Evolutionary conservation across 1,140 invertebrate species (phyloP).

Genomic region (Drosophila truncata): DNA sequence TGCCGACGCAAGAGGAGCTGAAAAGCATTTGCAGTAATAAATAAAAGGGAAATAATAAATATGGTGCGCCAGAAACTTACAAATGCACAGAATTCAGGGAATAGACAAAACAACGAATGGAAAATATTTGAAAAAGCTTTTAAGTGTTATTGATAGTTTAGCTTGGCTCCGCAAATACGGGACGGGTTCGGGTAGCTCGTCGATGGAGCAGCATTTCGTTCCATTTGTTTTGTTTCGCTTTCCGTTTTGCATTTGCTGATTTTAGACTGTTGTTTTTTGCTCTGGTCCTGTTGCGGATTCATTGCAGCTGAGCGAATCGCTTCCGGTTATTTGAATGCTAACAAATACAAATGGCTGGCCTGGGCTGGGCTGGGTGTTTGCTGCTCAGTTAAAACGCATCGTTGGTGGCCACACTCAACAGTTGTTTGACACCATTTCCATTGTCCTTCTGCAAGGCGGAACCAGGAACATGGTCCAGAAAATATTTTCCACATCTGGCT

Average conservation of each 20-base stretch:
- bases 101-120: slow-evolving; percentile 42
- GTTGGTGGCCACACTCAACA: slow-evolving; percentile 64
- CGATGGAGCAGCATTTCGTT: slow-evolving; percentile 34
- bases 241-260: slow-evolving; percentile 42
- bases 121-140: slow-evolving; percentile 83
- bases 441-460: slow-evolving; percentile 23
- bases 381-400: slow-evolving; percentile 31
- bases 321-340: slow-evolving; percentile 81
- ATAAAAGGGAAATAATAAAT: slow-evolving; percentile 74
- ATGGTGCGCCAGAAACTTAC: slow-evolving; percentile 60
- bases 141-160: slow-evolving; percentile 83
- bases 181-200: slow-evolving; percentile 1
- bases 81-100: slow-evolving; percentile 59
- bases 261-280: slow-evolving; percentile 27
- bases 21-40: slow-evolving; percentile 74
- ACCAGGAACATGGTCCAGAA: slow-evolving; percentile 31
- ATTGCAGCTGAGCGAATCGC: slow-evolving; percentile 44
- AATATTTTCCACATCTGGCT: slow-evolving; percentile 57
- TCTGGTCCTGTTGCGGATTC: slow-evolving; percentile 32
- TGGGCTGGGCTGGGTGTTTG: slow-evolving; percentile 62
- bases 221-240: slow-evolving; percentile 41
- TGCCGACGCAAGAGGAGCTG: slow-evolving; percentile 7
- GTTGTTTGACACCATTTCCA: slow-evolving; percentile 69
- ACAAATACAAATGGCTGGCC: slow-evolving; percentile 77
- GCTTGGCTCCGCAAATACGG: slow-evolving; percentile 36